A percentile compares a stretch with the other conserved stretches of the same genome.
phyloP scores from a whole-genome alignment of 2,113 vertebrate species.

The Callionymus lyra region DNA sequence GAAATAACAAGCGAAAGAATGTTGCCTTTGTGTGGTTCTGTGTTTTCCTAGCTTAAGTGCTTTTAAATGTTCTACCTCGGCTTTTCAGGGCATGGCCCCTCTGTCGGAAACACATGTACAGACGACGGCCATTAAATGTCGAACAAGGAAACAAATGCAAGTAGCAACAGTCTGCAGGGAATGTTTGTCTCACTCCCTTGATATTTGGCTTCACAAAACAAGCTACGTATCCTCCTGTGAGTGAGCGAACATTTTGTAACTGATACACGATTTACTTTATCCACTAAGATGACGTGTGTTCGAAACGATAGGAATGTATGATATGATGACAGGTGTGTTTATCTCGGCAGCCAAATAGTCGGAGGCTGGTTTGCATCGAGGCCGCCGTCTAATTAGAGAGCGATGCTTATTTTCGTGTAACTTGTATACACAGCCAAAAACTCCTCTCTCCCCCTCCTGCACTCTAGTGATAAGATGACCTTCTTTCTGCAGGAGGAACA shows the following conservation, averaged over 20 bases:
- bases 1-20: too few relatives aligned
- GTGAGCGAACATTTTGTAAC: too few relatives aligned
- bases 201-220: slow-evolving; percentile 19
- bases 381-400: slow-evolving; percentile 6
- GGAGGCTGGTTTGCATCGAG: slow-evolving; percentile 9
- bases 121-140: slow-evolving; percentile 49
- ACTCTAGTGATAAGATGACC: slow-evolving; percentile 14
- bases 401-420: slow-evolving; percentile 8
- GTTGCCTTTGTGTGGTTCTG: too few relatives aligned
- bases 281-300: too few relatives aligned
- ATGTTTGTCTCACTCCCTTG: slow-evolving; percentile 15
- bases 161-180: slow-evolving; percentile 20
- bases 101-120: slow-evolving; percentile 37
- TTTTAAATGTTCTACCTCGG: slow-evolving; percentile 43
- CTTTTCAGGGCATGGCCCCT: slow-evolving; percentile 36
- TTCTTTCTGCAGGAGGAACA: slow-evolving; percentile 17
- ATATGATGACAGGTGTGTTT: too few relatives aligned
- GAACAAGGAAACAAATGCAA: slow-evolving; percentile 38
- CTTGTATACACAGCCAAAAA: neutral
- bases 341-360: too few relatives aligned
- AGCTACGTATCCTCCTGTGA: too few relatives aligned
- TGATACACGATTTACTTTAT: too few relatives aligned
- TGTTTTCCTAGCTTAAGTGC: slow-evolving; percentile 9
- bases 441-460: slow-evolving; percentile 2
- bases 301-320: too few relatives aligned